A percentile compares a stretch with the other conserved stretches of the same genome.
Evolutionary conservation across 2,113 vertebrate species (phyloP).

Genomic region (Trochalopteron elliotii): DNA sequence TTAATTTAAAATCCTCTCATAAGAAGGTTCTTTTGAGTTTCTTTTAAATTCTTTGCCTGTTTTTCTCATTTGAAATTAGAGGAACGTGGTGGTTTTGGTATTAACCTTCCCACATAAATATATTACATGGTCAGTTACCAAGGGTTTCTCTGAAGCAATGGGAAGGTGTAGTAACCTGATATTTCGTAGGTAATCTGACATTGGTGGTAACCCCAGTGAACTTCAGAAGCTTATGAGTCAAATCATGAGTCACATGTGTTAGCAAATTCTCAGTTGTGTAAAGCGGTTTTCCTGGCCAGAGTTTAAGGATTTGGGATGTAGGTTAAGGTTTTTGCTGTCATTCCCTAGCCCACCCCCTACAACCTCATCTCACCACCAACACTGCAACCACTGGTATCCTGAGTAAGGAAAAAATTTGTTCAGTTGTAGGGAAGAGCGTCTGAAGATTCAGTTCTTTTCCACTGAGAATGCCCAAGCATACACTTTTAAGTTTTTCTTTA

Average conservation of each 20-base stretch:
- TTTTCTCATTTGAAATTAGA: slow-evolving; percentile 35
- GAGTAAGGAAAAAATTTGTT: background rate
- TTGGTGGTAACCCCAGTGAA: slow-evolving; percentile 7
- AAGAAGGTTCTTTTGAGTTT: background rate
- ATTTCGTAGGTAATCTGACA: slow-evolving; percentile 9
- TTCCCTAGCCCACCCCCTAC: background rate
- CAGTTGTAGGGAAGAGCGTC: background rate
- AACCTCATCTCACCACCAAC: background rate
- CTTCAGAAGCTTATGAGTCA: background rate
- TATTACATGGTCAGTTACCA: background rate
- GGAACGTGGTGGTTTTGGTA: background rate
- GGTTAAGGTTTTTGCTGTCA: background rate
- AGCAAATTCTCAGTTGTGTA: slow-evolving; percentile 9
- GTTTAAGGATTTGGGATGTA: background rate
- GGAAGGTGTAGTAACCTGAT: background rate
- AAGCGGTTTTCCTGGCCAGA: background rate
- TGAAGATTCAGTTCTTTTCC: background rate
- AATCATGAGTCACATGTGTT: background rate
- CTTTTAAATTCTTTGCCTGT: background rate
- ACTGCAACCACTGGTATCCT: background rate
- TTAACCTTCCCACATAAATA: background rate
- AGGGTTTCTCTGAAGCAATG: background rate
- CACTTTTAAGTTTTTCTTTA: background rate
- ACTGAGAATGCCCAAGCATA: background rate
- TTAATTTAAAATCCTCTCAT: background rate